A percentile compares a stretch with the other conserved stretches of the same genome.
Conservation (phyloP, 2,797 vertebrate species). For the Alca torda region DNA sequence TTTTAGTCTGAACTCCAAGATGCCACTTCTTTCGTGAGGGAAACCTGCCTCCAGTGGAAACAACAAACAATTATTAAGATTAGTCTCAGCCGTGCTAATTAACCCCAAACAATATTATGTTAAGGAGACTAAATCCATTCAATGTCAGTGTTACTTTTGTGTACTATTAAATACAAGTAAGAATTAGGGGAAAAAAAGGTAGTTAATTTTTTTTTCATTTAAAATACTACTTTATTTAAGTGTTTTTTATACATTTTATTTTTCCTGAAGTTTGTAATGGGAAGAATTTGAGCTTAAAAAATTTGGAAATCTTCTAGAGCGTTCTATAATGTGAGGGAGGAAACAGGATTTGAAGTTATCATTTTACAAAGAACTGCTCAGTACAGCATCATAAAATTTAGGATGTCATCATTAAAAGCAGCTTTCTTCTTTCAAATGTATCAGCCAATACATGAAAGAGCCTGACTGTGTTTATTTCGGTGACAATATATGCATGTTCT, state of each 20-base stretch:
- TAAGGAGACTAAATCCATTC: slow-evolving; percentile 67
- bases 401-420: neutral
- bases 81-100: slow-evolving; percentile 68
- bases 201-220: slow-evolving; percentile 2
- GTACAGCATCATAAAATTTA: neutral
- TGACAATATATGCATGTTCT: neutral
- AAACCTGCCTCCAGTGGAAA: slow-evolving; percentile 75
- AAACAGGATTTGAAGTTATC: slow-evolving; percentile 5
- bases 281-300: neutral
- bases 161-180: slow-evolving; percentile 55
- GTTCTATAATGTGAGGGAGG: neutral
- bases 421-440: neutral
- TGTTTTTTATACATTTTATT: neutral
- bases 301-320: neutral
- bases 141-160: slow-evolving; percentile 46
- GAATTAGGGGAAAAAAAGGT: slow-evolving; percentile 35
- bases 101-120: slow-evolving; percentile 65
- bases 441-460: neutral
- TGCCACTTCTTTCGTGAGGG: slow-evolving; percentile 62
- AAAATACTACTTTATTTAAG: neutral
- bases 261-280: neutral
- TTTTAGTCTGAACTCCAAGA: slow-evolving; percentile 63
- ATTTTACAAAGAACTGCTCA: neutral
- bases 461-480: neutral
- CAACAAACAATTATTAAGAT: slow-evolving; percentile 73